Evolutionary conservation across 2,113 vertebrate genomes (phyloP), one percentile per base, ranked within the genome.

Genomic region (Microtus richardsoni): DNA sequence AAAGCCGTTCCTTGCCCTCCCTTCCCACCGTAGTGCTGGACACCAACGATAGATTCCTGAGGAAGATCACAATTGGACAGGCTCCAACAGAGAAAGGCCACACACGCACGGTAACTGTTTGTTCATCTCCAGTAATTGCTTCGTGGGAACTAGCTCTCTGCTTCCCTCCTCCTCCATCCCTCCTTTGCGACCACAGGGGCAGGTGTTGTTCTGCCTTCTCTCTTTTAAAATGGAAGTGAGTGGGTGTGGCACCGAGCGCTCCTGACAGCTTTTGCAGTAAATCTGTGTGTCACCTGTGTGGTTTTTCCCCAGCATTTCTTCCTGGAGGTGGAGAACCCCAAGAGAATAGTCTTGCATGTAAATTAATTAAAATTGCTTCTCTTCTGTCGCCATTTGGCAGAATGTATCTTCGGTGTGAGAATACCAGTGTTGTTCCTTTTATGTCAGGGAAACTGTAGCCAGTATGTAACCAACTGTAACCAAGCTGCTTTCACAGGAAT

Each of bases 21-120:
- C 54, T 78, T 87, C 60, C 91, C 60, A 13, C 89, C 41, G 0
- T 93, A 99, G 99, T 99, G 58, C 92, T 99, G 98, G 99, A 99
- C 92, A 99, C 99, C 89, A 99, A 99, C 62, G 99, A 99, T 96
- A 98, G 99, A 36, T 99, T 99, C 98, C 99, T 99, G 89, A 99
- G 99, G 97, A 99, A 99, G 98, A 99, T 99, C 97, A 99, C 99
- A 0, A 99, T 99, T 71, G 99, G 99, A 73, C 99, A 99, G 97
- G 98, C 99, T 39, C 98, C 98, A 4, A 99, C 99, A 11, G 99
- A 99, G 97, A 99, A 99, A 84, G 99, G 99, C 41, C 98, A 99
- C 97, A 98, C 99, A 0, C 99, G 99, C 97, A 99, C 95, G 98
- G 99, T 99, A 98, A 98, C 93, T 89, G 0, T 71, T 52, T 90